Conservation (phyloP, 2,797 vertebrate genomes). For the Silurus lanzhouensis region DNA sequence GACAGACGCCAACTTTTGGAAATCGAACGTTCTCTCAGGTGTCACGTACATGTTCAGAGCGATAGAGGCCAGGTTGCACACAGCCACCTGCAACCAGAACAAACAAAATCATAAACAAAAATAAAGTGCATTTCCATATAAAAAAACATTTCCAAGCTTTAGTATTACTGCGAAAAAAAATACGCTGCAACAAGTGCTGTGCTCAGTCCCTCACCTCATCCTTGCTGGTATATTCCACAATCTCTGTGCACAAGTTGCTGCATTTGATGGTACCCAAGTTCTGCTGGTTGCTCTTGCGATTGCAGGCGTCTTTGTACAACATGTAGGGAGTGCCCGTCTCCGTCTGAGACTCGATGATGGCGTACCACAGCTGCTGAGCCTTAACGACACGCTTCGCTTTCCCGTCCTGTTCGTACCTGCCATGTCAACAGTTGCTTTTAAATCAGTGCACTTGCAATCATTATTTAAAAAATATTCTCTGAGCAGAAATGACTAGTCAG, state of each 20-base stretch:
- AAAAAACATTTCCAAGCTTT: neutral
- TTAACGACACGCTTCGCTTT: conserved; percentile 86
- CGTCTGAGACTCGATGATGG: conserved; percentile 95
- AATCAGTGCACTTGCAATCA: neutral
- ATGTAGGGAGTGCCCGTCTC: conserved; percentile 97
- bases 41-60: conserved; percentile 98
- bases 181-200: neutral
- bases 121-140: neutral
- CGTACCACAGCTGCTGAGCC: conserved; percentile 95
- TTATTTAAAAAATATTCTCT: neutral
- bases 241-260: conserved; percentile 95
- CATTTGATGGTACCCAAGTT: conserved; percentile 96
- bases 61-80: conserved; percentile 95
- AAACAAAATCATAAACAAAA: neutral
- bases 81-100: conserved; percentile 68
- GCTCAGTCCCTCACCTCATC: conserved; percentile 81
- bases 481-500: neutral
- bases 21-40: conserved; percentile 86
- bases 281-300: conserved; percentile 97
- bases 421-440: neutral
- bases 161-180: neutral
- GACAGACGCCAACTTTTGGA: conserved; percentile 85
- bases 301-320: conserved; percentile 98
- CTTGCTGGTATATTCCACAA: conserved; percentile 91
- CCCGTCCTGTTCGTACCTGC: conserved; percentile 87